Base-by-base conservation (phyloP, 2,888 invertebrate species). In the Caenorhabditis wallacei region DNA sequence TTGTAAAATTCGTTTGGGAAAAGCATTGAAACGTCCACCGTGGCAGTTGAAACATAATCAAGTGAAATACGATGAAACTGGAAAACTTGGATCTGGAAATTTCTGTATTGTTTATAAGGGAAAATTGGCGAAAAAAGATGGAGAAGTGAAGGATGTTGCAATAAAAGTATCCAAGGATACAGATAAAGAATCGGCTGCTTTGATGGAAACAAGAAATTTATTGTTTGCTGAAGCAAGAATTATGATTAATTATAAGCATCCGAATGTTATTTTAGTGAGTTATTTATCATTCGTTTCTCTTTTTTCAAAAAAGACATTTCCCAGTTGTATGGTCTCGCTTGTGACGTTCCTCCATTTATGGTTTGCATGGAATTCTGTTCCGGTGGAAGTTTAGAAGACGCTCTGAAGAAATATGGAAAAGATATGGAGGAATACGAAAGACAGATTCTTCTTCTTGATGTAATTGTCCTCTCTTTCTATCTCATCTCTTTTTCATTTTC, bases 271-370 rank as follows among this genome's bases (percentile, higher is more conserved):
- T 37, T 46, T 48, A 66, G 84, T 86, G 1, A 43, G 63, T 63
- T 16, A n/a, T n/a, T n/a, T n/a, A n/a, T n/a, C n/a, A n/a, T n/a
- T 18, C n/a, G 13, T 22, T 48, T 20, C 24, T 37, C 10, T 13
- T 40, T 40, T 40, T 30, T 30, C 30, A 30, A n/a, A n/a, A n/a
- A n/a, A n/a, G 35, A 16, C 16, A 10, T 4, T 30, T 66, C 84
- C 18, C 76, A 96, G 92, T 94, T 98, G 48, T 97, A 97, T 89
- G 98, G 98, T 26, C 97, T 98, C 89, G 98, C 97, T 89, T 97
- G 97, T 84, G 97, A 97, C 93, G 96, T 97, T 92, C 97, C 97
- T 90, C 98, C 98, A 0, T 97, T 98, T 79, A 98, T 98, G 97
- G 97, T 98, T 90, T 97, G 98, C 43, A 98, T 98, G 98, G 98